Evolutionary conservation across 2,113 vertebrate genomes (phyloP), one percentile per base, ranked within the genome.

Genomic region (Archocentrus centrarchus): DNA sequence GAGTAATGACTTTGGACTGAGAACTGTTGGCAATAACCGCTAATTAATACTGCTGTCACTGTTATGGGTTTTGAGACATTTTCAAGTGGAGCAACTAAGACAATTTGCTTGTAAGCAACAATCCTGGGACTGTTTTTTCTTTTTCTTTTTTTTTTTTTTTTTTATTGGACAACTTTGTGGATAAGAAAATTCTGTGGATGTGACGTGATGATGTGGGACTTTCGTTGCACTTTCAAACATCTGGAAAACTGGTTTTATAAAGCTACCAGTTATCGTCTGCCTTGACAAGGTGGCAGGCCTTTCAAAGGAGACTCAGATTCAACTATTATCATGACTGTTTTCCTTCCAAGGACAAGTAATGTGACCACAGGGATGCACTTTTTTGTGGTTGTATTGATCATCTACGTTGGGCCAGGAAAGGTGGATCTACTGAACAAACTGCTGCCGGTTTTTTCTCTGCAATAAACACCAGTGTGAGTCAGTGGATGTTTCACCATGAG

Each of bases 1-100:
- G 64, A 83, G 62, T 55, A 81, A 90, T 84, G 86, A 91, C 90
- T 73, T 81, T 86, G 93, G 83, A 88, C 81, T 80, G 59, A 85
- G 59, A 76, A 78, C 27, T 6, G 30, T 58, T 82, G 75, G 35
- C 68, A 55, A 2, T 30, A 64, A 83, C 39, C 62, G 11, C 39
- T 2, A 11, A 68, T 44, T 68, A 59, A 68, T 70, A 7, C 17
- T 24, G 68, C 7, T 1, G 30, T 76, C 11, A 24, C 64, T 32
- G 39, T 62, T 76, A 62, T 37, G 30, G 77, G 39, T 27, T 79
- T 61, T 41, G 7, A 11, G 61, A 70, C 20, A 53, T 44, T 39
- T 32, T 59, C 27, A n/a, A 73, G 30, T 2, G 50, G 79, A 81
- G 30, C 66, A 59, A 44, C 76, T 77, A 7, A 63, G 18, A 47